Evolutionary conservation across 2,113 vertebrate genomes (phyloP).

Genomic region (Rhinolophus ferrumequinum): DNA sequence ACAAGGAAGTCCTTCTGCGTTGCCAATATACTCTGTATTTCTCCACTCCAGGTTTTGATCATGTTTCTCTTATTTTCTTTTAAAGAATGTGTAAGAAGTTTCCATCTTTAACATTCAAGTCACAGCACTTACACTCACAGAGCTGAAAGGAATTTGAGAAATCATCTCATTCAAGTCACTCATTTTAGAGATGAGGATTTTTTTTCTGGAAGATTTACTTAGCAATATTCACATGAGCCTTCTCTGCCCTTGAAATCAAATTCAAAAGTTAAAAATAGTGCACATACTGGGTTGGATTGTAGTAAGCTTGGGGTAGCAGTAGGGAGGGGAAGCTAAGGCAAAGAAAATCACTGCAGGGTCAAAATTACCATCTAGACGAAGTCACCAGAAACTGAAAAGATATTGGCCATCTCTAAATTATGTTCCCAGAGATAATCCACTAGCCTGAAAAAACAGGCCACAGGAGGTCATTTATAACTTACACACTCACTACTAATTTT

Average conservation of each 20-base stretch:
- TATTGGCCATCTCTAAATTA: neutral
- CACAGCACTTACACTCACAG: neutral
- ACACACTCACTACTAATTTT: neutral
- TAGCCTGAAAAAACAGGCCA: neutral
- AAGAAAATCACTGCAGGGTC: neutral
- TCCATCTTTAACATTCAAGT: conserved; percentile 44
- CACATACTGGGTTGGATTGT: neutral
- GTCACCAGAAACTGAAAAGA: neutral
- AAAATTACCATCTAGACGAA: neutral
- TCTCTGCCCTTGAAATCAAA: neutral
- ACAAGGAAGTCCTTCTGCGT: conserved; percentile 4
- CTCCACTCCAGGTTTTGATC: neutral
- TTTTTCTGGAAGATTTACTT: conserved; percentile 27
- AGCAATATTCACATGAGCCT: conserved; percentile 18
- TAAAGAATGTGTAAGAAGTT: conserved; percentile 3
- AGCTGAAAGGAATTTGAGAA: conserved; percentile 36
- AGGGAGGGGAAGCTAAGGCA: neutral
- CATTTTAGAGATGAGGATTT: neutral
- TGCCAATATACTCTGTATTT: neutral
- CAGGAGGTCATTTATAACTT: neutral
- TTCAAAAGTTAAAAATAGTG: conserved; percentile 21
- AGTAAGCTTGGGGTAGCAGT: neutral
- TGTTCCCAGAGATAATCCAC: neutral
- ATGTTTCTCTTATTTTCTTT: neutral
- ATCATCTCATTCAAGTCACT: conserved; percentile 8